Base-by-base conservation (phyloP, 2,797 vertebrate species). In the Peromyscus melanophrys region DNA sequence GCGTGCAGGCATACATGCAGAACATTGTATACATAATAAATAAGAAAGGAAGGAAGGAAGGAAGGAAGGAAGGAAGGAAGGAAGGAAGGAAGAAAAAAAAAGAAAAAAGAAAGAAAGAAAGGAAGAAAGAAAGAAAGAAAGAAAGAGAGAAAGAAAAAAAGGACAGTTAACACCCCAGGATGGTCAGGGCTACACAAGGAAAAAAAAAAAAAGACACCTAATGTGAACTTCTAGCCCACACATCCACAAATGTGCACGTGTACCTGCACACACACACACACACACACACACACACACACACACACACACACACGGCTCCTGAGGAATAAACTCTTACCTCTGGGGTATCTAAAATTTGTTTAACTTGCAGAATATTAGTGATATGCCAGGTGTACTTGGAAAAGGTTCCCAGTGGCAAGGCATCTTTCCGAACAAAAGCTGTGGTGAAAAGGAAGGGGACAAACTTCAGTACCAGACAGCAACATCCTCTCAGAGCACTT, bases 341-440 rank as follows among this genome's bases (percentile, higher is more conserved):
- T 0, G 99, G 99, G 0, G 99, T 99, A 96, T 99, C 99, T 34
- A 99, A 99, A 98, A 99, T 99, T 98, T 99, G 99, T 97, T 99
- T 99, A 97, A 99, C 99, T 93, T 99, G 99, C 98, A 99, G 98
- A 95, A 99, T 98, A 90, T 99, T 99, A 95, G 99, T 99, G 98
- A 99, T 99, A 98, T 99, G 99, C 99, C 99, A 99, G 2, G 99
- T 99, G 97, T 99, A 99, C 97, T 99, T 99, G 97, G 99, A 99
- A 98, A 99, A 99, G 17, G 99, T 99, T 92, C 99, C 99, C 95
- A 99, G 98, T 16, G 99, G 99, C 89, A 99, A 98, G 25, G 99
- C 99, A 12, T 99, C 99, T 40, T 99, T 99, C 83, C 99, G 99
- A 91, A 99, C 98, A 96, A 99, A 99, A 16, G 99, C 99, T 99